These are phyloP conservation scores for Mycteria americana DNA, from an alignment of 2,797 vertebrate genomes.

Conservation along the genomic window DNA sequence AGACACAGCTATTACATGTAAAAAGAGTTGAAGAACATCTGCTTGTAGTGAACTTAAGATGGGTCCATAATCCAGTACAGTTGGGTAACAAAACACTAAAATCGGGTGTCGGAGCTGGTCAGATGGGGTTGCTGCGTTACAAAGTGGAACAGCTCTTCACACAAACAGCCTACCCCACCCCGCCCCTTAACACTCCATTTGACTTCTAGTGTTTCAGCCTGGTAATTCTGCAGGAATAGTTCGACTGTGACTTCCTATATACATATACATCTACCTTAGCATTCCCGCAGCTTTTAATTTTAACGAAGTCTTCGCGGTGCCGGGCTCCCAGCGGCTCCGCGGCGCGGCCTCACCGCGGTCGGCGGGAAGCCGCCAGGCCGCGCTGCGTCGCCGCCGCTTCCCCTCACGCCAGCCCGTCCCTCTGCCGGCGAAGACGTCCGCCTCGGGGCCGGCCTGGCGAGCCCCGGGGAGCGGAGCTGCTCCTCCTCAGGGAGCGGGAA, in stretches of 20 bases:
- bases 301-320: neutral
- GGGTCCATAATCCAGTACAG: too few relatives aligned
- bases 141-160: neutral
- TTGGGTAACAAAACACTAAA: rapidly evolving
- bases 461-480: too few relatives aligned
- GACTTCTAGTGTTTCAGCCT: too few relatives aligned
- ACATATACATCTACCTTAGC: too few relatives aligned
- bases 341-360: neutral
- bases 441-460: neutral
- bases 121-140: rapidly evolving
- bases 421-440: neutral
- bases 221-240: neutral
- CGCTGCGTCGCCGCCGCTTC: neutral
- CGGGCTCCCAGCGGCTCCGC: neutral
- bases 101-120: rapidly evolving
- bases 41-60: neutral
- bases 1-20: rapidly evolving
- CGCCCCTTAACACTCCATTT: neutral
- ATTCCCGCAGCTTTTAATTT: neutral
- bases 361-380: neutral
- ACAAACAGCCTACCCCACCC: rapidly evolving
- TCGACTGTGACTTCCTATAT: neutral
- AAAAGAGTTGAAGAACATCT: too few relatives aligned
- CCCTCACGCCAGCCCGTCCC: neutral
- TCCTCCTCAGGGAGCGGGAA: neutral